Evolutionary conservation across 53 echinoderm and acorn worm species (phyloP).

Genomic region (Arbacia lixula): DNA sequence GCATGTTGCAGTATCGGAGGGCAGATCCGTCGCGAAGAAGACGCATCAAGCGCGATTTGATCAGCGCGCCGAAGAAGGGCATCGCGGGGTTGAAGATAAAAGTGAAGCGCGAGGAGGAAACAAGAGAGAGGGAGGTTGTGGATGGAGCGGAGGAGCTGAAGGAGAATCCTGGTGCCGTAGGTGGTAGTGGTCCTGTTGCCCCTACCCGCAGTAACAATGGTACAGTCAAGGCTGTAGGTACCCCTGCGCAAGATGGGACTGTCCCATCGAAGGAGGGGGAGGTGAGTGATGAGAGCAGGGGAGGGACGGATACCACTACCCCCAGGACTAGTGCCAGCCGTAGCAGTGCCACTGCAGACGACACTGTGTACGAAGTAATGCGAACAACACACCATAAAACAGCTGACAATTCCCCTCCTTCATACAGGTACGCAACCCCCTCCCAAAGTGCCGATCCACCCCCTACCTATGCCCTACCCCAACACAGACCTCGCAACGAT

Average conservation of each 20-base stretch:
- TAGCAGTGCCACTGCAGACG: conserved; percentile 31
- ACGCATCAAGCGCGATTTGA: conserved; percentile 89
- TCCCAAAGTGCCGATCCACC: background rate
- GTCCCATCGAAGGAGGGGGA: conserved; percentile 44
- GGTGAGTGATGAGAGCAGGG: background rate
- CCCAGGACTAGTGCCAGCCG: conserved; percentile 38
- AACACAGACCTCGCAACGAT: conserved; percentile 32
- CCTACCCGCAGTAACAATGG: background rate
- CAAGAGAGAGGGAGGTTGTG: conserved; percentile 41
- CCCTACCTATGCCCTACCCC: conserved; percentile 19
- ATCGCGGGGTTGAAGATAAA: conserved; percentile 91
- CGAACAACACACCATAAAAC: background rate
- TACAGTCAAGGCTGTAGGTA: background rate
- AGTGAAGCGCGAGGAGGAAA: conserved; percentile 22
- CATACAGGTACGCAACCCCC: background rate
- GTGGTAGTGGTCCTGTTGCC: background rate
- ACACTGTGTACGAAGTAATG: conserved; percentile 55
- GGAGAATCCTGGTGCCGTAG: conserved; percentile 52
- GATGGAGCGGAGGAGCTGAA: conserved; percentile 39
- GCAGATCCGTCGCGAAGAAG: conserved; percentile 90
- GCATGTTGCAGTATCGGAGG: conserved; percentile 89
- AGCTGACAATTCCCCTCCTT: conserved; percentile 20
- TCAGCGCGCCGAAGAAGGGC: conserved; percentile 92
- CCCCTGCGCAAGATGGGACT: conserved; percentile 23
- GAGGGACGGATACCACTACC: background rate